Conservation (phyloP, 1,140 invertebrate genomes). For the Mamestra configurata region DNA sequence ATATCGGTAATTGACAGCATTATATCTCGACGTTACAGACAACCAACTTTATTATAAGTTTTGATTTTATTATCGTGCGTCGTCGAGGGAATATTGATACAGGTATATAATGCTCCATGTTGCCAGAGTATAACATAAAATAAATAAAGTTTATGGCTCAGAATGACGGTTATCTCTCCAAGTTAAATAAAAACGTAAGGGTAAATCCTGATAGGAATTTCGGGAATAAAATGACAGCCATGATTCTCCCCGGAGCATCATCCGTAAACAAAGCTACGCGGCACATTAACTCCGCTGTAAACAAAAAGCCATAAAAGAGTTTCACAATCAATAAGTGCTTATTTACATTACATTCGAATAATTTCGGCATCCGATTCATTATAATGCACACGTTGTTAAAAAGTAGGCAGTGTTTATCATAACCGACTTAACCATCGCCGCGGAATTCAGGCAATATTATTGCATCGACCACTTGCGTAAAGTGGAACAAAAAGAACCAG, state of each 20-base stretch:
- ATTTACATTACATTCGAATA: conserved; percentile 31
- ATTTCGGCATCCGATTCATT: conserved; percentile 50
- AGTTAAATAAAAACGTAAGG: conserved; percentile 29
- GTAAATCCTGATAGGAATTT: conserved; percentile 13
- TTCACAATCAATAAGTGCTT: conserved; percentile 20
- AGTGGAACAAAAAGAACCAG: conserved; percentile 73
- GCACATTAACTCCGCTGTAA: conserved; percentile 16
- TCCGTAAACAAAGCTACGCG: conserved; percentile 22
- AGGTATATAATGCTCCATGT: not conserved
- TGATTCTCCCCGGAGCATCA: not conserved
- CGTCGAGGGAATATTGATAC: conserved; percentile 6
- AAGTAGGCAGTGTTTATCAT: conserved; percentile 73
- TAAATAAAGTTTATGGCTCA: conserved; percentile 38
- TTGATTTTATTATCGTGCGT: conserved; percentile 5
- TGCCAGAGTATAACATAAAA: conserved; percentile 16
- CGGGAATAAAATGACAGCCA: conserved; percentile 23
- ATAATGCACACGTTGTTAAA: conserved; percentile 52
- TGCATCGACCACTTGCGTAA: conserved; percentile 78
- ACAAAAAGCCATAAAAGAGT: conserved; percentile 31
- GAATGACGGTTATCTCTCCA: conserved; percentile 21
- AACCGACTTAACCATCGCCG: conserved; percentile 75
- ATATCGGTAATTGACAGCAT: conserved; percentile 6
- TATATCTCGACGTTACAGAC: not conserved
- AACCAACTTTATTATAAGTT: conserved; percentile 8
- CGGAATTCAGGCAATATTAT: conserved; percentile 76